A percentile compares a stretch with the other conserved stretches of the same genome.
Evolutionary conservation across 2,113 vertebrate genomes (phyloP).

Genomic region (Apeltes quadracus): DNA sequence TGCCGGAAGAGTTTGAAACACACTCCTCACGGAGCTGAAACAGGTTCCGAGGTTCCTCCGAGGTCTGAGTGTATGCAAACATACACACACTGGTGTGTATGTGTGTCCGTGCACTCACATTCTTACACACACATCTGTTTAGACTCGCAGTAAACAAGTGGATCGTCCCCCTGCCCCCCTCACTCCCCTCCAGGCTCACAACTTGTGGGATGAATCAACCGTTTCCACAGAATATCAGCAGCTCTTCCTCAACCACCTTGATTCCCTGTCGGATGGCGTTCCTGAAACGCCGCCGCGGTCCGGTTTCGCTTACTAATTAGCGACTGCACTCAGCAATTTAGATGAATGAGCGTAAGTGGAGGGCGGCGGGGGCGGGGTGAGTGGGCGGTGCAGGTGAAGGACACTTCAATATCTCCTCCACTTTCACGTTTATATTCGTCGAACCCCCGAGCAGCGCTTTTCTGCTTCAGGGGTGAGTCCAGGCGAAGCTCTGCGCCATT

Average conservation of each 20-base stretch:
- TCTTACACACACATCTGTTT: constrained; percentile 34
- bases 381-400: background rate
- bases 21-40: constrained; percentile 4
- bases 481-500: background rate
- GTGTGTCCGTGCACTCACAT: constrained; percentile 6
- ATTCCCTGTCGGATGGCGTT: background rate
- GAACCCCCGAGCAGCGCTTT: background rate
- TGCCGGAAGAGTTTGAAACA: too few species aligned
- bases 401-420: background rate
- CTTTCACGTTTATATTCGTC: background rate
- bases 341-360: background rate
- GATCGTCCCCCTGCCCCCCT: background rate
- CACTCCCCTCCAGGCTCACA: background rate
- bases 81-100: background rate
- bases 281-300: background rate
- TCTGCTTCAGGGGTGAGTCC: background rate
- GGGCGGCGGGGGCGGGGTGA: background rate
- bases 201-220: background rate
- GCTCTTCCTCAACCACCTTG: background rate
- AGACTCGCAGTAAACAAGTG: constrained; percentile 23
- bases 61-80: background rate
- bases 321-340: background rate
- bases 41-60: constrained; percentile 1
- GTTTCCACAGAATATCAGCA: constrained; percentile 6
- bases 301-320: constrained; percentile 8